Percentiles rank a stretch among this genome's conserved stretches.
Conservation (phyloP, 2,113 vertebrate species). For the Gasterosteus nipponicus region DNA sequence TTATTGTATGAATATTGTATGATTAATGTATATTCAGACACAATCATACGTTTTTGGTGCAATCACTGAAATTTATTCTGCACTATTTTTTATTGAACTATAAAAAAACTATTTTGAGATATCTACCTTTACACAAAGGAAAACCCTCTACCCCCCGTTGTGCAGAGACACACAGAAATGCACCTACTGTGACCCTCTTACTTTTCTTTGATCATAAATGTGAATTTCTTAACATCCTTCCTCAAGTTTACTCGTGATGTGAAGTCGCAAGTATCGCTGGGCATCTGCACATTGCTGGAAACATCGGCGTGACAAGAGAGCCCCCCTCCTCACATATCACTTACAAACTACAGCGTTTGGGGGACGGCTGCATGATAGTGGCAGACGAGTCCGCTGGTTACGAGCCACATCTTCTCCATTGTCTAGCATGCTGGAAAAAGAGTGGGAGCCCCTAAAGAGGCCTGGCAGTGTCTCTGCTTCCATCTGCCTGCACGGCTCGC, state of each 20-base stretch:
- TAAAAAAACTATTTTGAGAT: constrained; percentile 27
- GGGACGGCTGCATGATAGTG: constrained; percentile 53
- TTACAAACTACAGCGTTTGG: constrained; percentile 43
- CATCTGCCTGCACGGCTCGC: constrained; percentile 71
- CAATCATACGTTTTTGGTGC: not conserved
- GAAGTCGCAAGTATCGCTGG: constrained; percentile 24
- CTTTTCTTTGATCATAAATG: constrained; percentile 11
- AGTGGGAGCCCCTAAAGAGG: constrained; percentile 72
- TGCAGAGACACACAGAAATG: constrained; percentile 8
- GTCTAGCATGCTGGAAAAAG: constrained; percentile 69
- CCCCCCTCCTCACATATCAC: constrained; percentile 37
- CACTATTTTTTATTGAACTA: constrained; percentile 8
- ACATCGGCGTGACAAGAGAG: constrained; percentile 31
- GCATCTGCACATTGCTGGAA: constrained; percentile 48
- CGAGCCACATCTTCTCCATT: constrained; percentile 70
- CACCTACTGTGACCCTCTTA: not conserved
- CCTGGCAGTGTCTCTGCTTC: constrained; percentile 69
- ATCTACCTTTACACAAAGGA: constrained; percentile 31
- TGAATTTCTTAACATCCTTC: not conserved
- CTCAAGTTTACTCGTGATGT: constrained; percentile 24
- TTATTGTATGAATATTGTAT: constrained; percentile 39
- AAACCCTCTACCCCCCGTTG: constrained; percentile 30
- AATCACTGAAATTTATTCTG: constrained; percentile 10
- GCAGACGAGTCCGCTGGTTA: constrained; percentile 62
- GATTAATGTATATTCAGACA: constrained; percentile 19